Percentiles rank a stretch among this genome's conserved stretches.
These are phyloP conservation scores for Neodiprion fabricii DNA, from an alignment of 1,140 invertebrate genomes.

Conservation along the genomic window DNA sequence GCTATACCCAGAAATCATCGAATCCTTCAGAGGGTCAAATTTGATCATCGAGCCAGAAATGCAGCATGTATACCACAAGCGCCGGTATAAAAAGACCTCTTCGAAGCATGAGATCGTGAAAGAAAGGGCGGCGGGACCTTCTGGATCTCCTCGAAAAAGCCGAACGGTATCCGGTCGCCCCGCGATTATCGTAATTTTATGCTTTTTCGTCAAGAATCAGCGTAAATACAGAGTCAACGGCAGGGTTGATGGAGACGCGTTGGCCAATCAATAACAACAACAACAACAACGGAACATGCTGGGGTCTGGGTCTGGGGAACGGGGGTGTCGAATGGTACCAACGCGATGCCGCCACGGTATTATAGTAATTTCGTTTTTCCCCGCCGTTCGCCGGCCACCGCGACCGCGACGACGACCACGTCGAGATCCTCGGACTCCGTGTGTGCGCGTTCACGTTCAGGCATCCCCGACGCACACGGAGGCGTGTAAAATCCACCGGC, in stretches of 20 bases:
- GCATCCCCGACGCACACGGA: conserved; percentile 17
- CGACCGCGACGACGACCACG: conserved; percentile 13
- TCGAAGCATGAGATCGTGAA: no score
- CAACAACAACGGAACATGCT: conserved; percentile 48
- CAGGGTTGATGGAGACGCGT: conserved; percentile 51
- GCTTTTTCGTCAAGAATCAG: conserved; percentile 50
- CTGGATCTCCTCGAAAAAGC: no score
- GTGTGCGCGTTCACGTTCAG: conserved; percentile 24
- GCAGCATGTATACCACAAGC: no score
- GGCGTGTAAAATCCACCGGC: not conserved
- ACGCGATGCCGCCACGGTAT: conserved; percentile 43
- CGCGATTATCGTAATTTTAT: conserved; percentile 59
- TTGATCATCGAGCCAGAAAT: no score
- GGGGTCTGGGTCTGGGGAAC: conserved; percentile 34
- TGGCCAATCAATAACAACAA: conserved; percentile 55
- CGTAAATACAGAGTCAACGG: conserved; percentile 53
- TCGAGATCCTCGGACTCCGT: conserved; percentile 31
- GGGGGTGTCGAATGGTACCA: conserved; percentile 8
- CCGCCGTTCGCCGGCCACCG: conserved; percentile 5
- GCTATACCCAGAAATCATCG: no score
- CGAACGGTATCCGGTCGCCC: conserved; percentile 13
- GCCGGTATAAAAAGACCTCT: no score
- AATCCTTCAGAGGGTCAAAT: no score
- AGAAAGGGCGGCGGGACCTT: no score
- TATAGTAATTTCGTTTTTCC: conserved; percentile 56